These are phyloP conservation scores for Psettodes erumei DNA, from an alignment of 2,113 vertebrate genomes.

Conservation along the genomic window DNA sequence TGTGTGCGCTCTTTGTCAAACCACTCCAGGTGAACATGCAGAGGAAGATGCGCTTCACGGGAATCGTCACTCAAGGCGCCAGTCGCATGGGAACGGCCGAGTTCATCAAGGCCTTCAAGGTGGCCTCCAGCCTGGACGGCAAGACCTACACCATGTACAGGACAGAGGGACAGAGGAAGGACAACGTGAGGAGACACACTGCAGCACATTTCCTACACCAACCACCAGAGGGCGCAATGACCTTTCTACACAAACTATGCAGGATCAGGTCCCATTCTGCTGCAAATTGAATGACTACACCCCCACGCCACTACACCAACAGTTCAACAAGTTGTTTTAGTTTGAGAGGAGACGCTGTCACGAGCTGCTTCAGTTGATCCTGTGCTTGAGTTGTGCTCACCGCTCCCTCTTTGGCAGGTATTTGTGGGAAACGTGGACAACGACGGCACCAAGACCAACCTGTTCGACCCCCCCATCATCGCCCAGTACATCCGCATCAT, in stretches of 20 bases:
- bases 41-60: conserved; percentile 89
- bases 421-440: conserved; percentile 91
- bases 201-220: background rate
- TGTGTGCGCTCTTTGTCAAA: background rate
- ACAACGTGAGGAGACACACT: conserved; percentile 81
- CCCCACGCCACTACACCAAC: too few species aligned
- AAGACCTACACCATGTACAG: conserved; percentile 84
- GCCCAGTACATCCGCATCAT: conserved; percentile 89
- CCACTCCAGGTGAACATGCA: conserved; percentile 89
- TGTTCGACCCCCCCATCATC: conserved; percentile 88
- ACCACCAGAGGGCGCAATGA: conserved; percentile 25
- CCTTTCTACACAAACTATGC: background rate
- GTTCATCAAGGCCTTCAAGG: conserved; percentile 90
- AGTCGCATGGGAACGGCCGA: conserved; percentile 87
- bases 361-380: too few species aligned
- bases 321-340: too few species aligned
- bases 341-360: too few species aligned
- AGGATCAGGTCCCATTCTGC: background rate
- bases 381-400: background rate
- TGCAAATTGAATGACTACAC: background rate
- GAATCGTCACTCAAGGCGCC: conserved; percentile 92
- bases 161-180: conserved; percentile 65
- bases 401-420: conserved; percentile 74
- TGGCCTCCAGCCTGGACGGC: conserved; percentile 89
- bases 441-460: conserved; percentile 84